These are phyloP conservation scores for Glossosoma conforme DNA, from an alignment of 1,140 invertebrate species.

Conservation along the genomic window DNA sequence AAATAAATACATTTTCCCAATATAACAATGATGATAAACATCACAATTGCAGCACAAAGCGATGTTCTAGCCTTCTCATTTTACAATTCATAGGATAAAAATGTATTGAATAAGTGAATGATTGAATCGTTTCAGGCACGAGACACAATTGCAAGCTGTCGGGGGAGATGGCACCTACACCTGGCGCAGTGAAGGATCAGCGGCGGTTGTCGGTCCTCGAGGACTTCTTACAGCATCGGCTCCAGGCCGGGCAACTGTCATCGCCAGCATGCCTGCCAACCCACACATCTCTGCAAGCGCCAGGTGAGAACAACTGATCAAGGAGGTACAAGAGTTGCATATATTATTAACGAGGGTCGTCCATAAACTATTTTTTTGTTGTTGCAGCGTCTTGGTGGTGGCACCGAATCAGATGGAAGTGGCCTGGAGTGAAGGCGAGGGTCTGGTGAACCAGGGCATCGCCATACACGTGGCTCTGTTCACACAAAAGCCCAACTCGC, in stretches of 20 bases:
- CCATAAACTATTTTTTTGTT: neutral
- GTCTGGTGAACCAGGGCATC: slow-evolving; percentile 12
- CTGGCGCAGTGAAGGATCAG: slow-evolving; percentile 19
- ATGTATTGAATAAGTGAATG: no score
- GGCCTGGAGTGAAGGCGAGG: slow-evolving; percentile 23
- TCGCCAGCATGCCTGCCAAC: slow-evolving; percentile 22
- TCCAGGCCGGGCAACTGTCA: slow-evolving; percentile 16
- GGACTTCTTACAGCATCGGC: slow-evolving; percentile 17
- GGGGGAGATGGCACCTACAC: slow-evolving; percentile 24
- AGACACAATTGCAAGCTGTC: slow-evolving; percentile 17
- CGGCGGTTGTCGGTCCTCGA: slow-evolving; percentile 3
- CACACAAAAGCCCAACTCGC: slow-evolving; percentile 4
- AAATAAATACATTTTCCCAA: no score
- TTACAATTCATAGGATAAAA: no score
- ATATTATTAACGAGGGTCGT: no score
- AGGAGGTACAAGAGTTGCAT: no score
- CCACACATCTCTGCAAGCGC: slow-evolving; percentile 22
- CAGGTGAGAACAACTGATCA: no score
- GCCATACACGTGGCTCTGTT: slow-evolving; percentile 23
- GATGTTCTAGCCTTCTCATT: no score
- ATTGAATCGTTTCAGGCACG: slow-evolving; percentile 18
- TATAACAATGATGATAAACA: no score
- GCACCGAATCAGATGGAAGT: slow-evolving; percentile 23
- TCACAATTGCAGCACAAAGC: no score
- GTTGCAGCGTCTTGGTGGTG: slow-evolving; percentile 22